These are phyloP conservation scores for Ophioninae sp. DNA, from an alignment of 2,888 invertebrate species.

Conservation along the genomic window DNA sequence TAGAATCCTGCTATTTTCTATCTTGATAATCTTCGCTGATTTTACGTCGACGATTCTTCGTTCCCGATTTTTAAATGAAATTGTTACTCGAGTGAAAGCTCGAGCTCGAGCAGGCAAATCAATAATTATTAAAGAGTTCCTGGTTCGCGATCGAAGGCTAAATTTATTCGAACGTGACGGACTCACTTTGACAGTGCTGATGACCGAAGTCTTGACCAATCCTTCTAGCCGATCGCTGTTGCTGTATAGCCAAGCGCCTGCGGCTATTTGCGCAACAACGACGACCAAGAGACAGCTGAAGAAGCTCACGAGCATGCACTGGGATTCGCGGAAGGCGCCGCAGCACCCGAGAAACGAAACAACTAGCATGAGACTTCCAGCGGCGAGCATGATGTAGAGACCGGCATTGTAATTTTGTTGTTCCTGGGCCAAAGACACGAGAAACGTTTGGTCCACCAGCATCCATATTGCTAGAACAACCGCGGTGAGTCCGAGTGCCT, in stretches of 20 bases:
- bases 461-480: conserved; percentile 90
- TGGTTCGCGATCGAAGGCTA: background rate
- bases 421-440: conserved; percentile 87
- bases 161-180: background rate
- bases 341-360: conserved; percentile 92
- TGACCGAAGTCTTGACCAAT: conserved; percentile 83
- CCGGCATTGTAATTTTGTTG: conserved; percentile 86
- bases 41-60: too few species aligned
- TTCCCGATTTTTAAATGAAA: too few species aligned
- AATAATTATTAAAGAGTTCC: background rate
- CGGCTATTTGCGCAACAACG: conserved; percentile 89
- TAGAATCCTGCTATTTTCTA: too few species aligned
- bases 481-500: conserved; percentile 88
- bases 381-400: conserved; percentile 87
- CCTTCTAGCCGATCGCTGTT: conserved; percentile 86
- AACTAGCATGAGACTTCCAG: conserved; percentile 88
- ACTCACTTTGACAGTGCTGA: conserved; percentile 76
- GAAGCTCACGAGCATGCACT: conserved; percentile 90
- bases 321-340: conserved; percentile 90
- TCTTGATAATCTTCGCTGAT: too few species aligned
- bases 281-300: conserved; percentile 89
- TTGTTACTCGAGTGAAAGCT: background rate
- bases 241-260: conserved; percentile 89
- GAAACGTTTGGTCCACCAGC: conserved; percentile 88
- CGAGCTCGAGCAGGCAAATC: background rate